phyloP scores from a whole-genome alignment of 2,888 invertebrate genomes.

The Volucella inanis region DNA sequence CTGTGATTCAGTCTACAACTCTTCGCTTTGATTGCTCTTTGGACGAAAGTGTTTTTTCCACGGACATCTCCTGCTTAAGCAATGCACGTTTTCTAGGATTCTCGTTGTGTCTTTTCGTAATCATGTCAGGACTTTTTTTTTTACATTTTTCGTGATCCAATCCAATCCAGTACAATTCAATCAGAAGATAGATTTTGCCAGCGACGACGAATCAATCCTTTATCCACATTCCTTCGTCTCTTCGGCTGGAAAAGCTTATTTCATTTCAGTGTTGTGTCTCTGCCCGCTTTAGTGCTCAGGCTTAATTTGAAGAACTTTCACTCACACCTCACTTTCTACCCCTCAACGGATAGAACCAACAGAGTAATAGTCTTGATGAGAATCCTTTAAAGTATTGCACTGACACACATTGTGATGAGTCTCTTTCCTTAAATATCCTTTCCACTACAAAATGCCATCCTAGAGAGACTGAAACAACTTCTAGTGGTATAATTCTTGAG shows the following conservation, averaged over 20 bases:
- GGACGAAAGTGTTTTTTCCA: neutral
- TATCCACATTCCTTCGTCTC: neutral
- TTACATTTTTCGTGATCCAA: constrained; percentile 35
- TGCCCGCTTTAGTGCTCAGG: constrained; percentile 21
- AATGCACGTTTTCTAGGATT: constrained; percentile 37
- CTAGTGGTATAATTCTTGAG: constrained; percentile 44
- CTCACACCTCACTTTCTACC: neutral
- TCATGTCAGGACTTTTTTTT: constrained; percentile 37
- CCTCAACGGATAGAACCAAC: constrained; percentile 11
- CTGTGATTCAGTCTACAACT: neutral
- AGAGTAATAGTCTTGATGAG: constrained; percentile 44
- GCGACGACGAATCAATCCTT: neutral
- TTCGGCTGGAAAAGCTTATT: constrained; percentile 25
- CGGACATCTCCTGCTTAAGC: constrained; percentile 32
- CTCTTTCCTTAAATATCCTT: constrained; percentile 40
- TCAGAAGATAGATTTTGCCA: constrained; percentile 26
- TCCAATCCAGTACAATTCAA: constrained; percentile 53
- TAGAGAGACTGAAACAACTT: constrained; percentile 34
- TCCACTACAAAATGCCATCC: constrained; percentile 20
- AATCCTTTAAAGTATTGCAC: constrained; percentile 56
- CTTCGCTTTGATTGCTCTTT: constrained; percentile 16
- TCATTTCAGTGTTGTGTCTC: constrained; percentile 19
- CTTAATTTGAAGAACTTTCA: constrained; percentile 51
- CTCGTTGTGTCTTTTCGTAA: constrained; percentile 41
- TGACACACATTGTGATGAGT: constrained; percentile 52